phyloP scores from a whole-genome alignment of 2,797 vertebrate genomes.

The Bucorvus abyssinicus region DNA sequence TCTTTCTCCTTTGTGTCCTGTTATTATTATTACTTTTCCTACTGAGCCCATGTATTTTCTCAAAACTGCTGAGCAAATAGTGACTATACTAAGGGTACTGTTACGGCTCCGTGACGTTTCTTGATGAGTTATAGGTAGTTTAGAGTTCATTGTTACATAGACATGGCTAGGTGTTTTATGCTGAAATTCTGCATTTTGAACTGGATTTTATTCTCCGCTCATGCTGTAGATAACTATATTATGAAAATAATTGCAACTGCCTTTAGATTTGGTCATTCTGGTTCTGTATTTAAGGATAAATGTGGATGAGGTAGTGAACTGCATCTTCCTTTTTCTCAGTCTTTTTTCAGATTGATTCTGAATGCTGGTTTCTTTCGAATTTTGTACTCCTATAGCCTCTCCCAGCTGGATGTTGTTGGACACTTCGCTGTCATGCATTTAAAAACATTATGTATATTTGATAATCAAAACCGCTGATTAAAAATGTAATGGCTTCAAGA shows the following conservation, averaged over 20 bases:
- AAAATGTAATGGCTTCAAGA: background rate
- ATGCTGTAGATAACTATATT: background rate
- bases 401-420: background rate
- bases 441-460: background rate
- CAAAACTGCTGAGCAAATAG: background rate
- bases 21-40: background rate
- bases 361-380: background rate
- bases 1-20: fast-evolving
- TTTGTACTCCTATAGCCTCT: background rate
- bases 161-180: background rate
- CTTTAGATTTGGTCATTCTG: background rate
- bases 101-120: background rate
- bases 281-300: background rate
- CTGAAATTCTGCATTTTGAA: background rate
- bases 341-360: background rate
- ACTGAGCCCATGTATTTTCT: background rate
- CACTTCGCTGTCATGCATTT: background rate
- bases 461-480: background rate
- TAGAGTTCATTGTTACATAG: background rate
- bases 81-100: background rate
- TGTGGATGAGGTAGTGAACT: background rate
- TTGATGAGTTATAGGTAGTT: background rate
- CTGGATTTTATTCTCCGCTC: background rate
- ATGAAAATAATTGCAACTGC: background rate
- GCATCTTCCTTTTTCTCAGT: background rate